Evolutionary conservation across 2,888 invertebrate species (phyloP), one percentile per base, ranked within the genome.

Genomic region (Drosophila meridiana): DNA sequence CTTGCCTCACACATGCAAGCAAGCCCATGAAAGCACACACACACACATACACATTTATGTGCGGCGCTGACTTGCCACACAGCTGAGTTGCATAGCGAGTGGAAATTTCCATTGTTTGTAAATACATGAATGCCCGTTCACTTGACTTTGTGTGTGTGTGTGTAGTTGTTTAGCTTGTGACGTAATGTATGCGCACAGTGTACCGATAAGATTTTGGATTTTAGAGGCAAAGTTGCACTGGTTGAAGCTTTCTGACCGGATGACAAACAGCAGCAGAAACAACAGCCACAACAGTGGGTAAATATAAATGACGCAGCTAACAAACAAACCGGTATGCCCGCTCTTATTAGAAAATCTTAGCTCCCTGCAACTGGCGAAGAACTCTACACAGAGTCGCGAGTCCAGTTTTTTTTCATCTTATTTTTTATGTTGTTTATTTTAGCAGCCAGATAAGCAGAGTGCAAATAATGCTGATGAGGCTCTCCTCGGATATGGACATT

Each of bases 61-160:
- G 26, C 26, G 20, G 47, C 20, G 28, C 42, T 34, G 2, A 28
- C 71, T 73, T 84, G 77, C 85, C 82, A 63, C 78, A 78, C 83
- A 73, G 71, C 61, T 69, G 64, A 75, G 78, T 58, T 76, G 67
- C 76, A 79, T 57, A 48, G 71, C 71, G 69, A 87, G 69, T 82
- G 89, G 89, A 89, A 87, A 76, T 89, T 89, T 85, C 89, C 89
- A 60, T 75, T 84, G 79, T 84, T 81, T 73, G 75, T 65, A 66
- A 56, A 85, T 57, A 73, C 45, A 59, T 47, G 14, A 60, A 62
- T 50, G 43, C 8, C 36, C 57, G 53, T 52, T 61, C 60, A 20
- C 20, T 45, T 13, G 11, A 58, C 4, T 48, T 8, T 40, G 11
- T 62, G 34, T 65, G 53, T 36, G 47, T 57, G 7, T 83, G 77